Base-by-base conservation (phyloP, 2,797 vertebrate species). In the Denticeps clupeoides region DNA sequence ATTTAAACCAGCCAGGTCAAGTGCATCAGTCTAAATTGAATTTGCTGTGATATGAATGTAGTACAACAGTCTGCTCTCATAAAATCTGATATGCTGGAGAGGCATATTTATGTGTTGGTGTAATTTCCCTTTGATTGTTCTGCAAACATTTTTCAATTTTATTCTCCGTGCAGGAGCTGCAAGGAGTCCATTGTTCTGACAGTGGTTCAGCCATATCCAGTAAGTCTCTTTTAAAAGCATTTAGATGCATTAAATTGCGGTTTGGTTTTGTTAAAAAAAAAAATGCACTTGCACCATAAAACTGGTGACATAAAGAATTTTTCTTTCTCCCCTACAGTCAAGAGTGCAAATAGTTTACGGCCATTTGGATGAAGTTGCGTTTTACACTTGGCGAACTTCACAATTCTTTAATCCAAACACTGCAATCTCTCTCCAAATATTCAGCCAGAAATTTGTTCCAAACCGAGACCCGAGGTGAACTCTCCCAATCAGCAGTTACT, bases 151-250 rank as follows among this genome's bases (percentile, higher is more conserved):
- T n/a, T n/a, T n/a, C n/a, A n/a, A n/a, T n/a, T 26, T 46, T 11
- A 55, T 55, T 51, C 55, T 77, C 5, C 38, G 55, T 75, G 28
- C 77, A 98, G 93, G 79, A 94, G 87, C 79, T 98, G 93, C 85
- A 98, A 96, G 76, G 92, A 97, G 82, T 93, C 92, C 53, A 98
- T 97, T 58, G 67, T 94, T 60, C 80, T 98, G 74, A 96, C 89
- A 8, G 93, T 98, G 61, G 81, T 98, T 68, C 93, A 98, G 69
- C 93, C 93, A 55, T 96, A 97, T 74, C 89, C 90, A 44, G 91
- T 96, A 77, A 92, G 93, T 37, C 11, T 11, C 11, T 9, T 19
- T 46, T 33, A 33, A 12, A 33, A 24, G 13, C 18, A 21, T 21
- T 38, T 21, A n/a, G n/a, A n/a, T n/a, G n/a, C n/a, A n/a, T n/a